phyloP scores from a whole-genome alignment of 2,888 invertebrate species.

The Netelia inedita region DNA sequence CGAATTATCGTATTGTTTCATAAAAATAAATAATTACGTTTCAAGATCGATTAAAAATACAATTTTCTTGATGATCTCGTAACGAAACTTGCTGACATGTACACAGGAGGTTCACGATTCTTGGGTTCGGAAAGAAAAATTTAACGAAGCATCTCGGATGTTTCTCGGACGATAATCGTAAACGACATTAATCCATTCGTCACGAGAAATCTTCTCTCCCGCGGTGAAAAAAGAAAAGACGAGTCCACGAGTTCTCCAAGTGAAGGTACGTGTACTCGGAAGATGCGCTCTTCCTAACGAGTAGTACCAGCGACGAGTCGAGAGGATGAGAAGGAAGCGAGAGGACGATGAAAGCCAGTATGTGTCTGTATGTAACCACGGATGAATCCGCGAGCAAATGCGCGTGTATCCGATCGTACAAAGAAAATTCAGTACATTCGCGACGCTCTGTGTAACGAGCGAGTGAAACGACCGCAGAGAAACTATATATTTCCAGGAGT shows the following conservation, averaged over 20 bases:
- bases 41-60: too few species aligned
- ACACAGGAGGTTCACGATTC: too few species aligned
- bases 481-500: conserved; percentile 54
- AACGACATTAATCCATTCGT: not conserved
- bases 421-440: not conserved
- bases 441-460: not conserved
- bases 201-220: not conserved
- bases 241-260: not conserved
- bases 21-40: too few species aligned
- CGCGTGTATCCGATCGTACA: not conserved
- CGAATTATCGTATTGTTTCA: too few species aligned
- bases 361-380: not conserved
- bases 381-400: not conserved
- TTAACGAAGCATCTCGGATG: too few species aligned
- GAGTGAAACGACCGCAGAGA: conserved; percentile 64
- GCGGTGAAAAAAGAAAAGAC: not conserved
- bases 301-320: conserved; percentile 3
- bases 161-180: too few species aligned
- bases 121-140: too few species aligned
- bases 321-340: conserved; percentile 4
- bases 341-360: conserved; percentile 33
- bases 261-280: conserved; percentile 5
- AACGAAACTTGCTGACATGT: too few species aligned
- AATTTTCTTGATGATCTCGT: too few species aligned
- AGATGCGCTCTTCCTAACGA: conserved; percentile 31